A percentile compares a stretch with the other conserved stretches of the same genome.
phyloP scores from a whole-genome alignment of 2,797 vertebrate genomes.

The Sitta carolinensis region DNA sequence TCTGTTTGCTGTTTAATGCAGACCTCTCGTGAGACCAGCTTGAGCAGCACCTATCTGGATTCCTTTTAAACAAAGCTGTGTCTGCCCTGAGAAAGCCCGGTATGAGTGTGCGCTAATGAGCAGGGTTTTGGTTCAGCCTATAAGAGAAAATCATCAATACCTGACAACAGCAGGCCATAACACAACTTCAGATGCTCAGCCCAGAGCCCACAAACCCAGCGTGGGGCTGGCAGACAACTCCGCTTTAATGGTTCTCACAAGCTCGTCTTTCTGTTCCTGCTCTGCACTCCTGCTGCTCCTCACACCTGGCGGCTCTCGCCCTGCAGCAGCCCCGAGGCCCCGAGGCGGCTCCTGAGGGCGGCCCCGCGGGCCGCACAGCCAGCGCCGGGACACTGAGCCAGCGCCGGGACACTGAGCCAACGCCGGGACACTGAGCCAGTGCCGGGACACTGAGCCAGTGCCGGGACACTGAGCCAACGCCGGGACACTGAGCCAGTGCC shows the following conservation, averaged over 20 bases:
- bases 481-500: too few species aligned
- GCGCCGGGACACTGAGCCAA: too few species aligned
- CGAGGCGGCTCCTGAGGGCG: too few species aligned
- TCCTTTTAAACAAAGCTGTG: not conserved
- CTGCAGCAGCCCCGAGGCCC: too few species aligned
- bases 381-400: too few species aligned
- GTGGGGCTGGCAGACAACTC: rapidly evolving
- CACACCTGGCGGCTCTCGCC: too few species aligned
- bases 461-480: too few species aligned
- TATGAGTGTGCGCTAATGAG: rapidly evolving
- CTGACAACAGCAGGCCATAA: not conserved
- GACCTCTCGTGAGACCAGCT: not conserved
- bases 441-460: too few species aligned
- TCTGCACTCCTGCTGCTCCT: not conserved
- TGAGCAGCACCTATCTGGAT: not conserved
- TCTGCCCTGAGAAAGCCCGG: not conserved
- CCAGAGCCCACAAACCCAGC: not conserved
- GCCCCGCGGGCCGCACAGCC: too few species aligned
- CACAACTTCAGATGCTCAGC: not conserved
- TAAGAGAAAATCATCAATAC: not conserved
- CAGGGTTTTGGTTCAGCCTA: not conserved
- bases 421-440: too few species aligned
- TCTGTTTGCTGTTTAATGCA: not conserved
- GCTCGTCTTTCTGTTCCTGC: not conserved
- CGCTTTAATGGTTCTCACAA: not conserved